A percentile compares a stretch with the other conserved stretches of the same genome.
Evolutionary conservation across 2,888 invertebrate species (phyloP).

Genomic region (Trisateles emortualis): DNA sequence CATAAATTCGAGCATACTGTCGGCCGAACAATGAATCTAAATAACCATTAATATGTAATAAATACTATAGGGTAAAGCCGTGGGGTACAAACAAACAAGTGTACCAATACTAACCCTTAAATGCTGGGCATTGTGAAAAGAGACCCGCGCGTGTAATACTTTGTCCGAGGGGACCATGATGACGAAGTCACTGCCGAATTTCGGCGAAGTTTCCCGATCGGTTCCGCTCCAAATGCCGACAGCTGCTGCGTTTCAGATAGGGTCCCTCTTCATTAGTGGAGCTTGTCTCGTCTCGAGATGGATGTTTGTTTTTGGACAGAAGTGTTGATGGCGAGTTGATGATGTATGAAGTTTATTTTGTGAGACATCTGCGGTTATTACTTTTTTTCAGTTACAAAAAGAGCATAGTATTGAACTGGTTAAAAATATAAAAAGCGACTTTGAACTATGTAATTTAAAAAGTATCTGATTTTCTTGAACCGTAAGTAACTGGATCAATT

Average conservation of each 20-base stretch:
- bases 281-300: conserved; percentile 83
- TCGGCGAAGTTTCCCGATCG: conserved; percentile 72
- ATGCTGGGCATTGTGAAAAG: conserved; percentile 68
- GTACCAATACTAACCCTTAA: conserved; percentile 76
- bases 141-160: conserved; percentile 68
- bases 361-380: conserved; percentile 39
- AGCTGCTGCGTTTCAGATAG: conserved; percentile 85
- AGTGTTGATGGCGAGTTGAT: conserved; percentile 79
- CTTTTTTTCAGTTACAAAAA: conserved; percentile 12
- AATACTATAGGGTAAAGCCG: conserved; percentile 84
- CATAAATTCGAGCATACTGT: conserved; percentile 86
- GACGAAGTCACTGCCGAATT: conserved; percentile 69
- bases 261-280: conserved; percentile 84
- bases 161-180: conserved; percentile 48
- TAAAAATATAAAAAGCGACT: no score
- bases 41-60: conserved; percentile 88
- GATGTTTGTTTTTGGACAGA: conserved; percentile 85
- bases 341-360: conserved; percentile 71
- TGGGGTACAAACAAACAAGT: conserved; percentile 86
- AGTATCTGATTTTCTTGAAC: no score
- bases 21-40: conserved; percentile 84
- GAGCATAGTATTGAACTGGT: neutral
- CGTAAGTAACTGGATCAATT: no score
- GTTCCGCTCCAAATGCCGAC: conserved; percentile 84
- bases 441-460: no score